A percentile compares a stretch with the other conserved stretches of the same genome.
phyloP scores from a whole-genome alignment of 2,888 invertebrate genomes.

The Pteria penguin region DNA sequence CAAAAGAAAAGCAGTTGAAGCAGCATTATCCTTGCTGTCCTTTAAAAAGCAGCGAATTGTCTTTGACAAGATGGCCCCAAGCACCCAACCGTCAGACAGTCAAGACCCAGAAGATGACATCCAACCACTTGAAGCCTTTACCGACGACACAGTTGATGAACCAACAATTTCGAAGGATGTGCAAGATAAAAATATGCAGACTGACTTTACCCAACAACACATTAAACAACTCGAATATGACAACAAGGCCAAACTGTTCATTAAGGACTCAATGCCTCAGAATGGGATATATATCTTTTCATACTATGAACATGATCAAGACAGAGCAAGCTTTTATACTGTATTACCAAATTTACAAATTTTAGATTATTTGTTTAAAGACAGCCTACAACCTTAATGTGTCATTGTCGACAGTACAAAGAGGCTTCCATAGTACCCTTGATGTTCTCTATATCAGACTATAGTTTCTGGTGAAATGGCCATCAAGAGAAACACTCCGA shows the following conservation, averaged over 20 bases:
- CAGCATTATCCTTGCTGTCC: conserved; percentile 28
- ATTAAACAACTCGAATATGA: conserved; percentile 18
- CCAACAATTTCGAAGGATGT: too few relatives aligned
- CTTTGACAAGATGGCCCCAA: too few relatives aligned
- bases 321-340: conserved; percentile 34
- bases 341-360: conserved; percentile 24
- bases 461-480: conserved; percentile 24
- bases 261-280: background rate
- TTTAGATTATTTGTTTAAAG: conserved; percentile 28
- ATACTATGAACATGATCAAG: conserved; percentile 27
- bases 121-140: too few relatives aligned
- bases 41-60: background rate
- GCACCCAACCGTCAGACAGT: too few relatives aligned
- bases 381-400: conserved; percentile 36
- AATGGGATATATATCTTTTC: background rate
- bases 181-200: conserved; percentile 17
- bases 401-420: conserved; percentile 26
- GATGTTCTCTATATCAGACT: conserved; percentile 31
- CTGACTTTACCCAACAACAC: conserved; percentile 15
- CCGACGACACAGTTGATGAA: background rate
- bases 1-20: conserved; percentile 21
- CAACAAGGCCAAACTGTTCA: background rate
- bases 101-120: too few relatives aligned
- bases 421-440: conserved; percentile 29
- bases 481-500: conserved; percentile 30